phyloP scores from a whole-genome alignment of 1,140 invertebrate species.

The Nixonia krombeini region DNA sequence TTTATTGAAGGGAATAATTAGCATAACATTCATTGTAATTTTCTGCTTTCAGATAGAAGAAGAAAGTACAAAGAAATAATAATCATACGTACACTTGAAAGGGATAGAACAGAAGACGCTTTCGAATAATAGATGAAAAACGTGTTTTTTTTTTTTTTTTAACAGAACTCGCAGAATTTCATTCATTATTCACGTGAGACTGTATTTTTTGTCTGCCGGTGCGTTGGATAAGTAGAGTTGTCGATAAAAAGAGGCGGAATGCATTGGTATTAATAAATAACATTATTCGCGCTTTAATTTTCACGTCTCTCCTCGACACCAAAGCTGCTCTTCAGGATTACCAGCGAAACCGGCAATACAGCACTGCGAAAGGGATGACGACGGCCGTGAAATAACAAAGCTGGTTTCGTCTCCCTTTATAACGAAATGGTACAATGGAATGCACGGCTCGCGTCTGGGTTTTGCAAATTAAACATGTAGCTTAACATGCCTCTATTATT shows the following conservation, averaged over 20 bases:
- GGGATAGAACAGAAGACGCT: no score
- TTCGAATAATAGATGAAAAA: no score
- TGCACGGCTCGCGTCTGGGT: conserved; percentile 53
- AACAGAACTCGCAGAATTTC: no score
- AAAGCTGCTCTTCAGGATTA: conserved; percentile 52
- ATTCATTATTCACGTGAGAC: no score
- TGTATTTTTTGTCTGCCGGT: neutral
- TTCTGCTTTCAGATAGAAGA: no score
- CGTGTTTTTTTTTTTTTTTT: no score
- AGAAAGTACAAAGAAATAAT: no score
- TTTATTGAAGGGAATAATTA: no score
- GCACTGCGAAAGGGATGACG: conserved; percentile 39
- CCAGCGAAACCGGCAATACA: conserved; percentile 21
- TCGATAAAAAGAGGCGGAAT: neutral
- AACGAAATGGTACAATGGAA: conserved; percentile 53
- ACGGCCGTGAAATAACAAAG: conserved; percentile 63
- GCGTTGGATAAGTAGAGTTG: conserved; percentile 22
- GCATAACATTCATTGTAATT: no score
- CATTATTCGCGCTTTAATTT: conserved; percentile 40
- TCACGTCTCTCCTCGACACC: conserved; percentile 38
- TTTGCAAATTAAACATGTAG: conserved; percentile 65
- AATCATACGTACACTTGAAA: no score
- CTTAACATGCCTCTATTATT: conserved; percentile 55
- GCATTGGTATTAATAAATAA: conserved; percentile 35
- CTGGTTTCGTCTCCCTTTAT: conserved; percentile 59